These are phyloP conservation scores for Macquaria ambigua DNA, from an alignment of 2,113 vertebrate genomes.

Conservation along the genomic window DNA sequence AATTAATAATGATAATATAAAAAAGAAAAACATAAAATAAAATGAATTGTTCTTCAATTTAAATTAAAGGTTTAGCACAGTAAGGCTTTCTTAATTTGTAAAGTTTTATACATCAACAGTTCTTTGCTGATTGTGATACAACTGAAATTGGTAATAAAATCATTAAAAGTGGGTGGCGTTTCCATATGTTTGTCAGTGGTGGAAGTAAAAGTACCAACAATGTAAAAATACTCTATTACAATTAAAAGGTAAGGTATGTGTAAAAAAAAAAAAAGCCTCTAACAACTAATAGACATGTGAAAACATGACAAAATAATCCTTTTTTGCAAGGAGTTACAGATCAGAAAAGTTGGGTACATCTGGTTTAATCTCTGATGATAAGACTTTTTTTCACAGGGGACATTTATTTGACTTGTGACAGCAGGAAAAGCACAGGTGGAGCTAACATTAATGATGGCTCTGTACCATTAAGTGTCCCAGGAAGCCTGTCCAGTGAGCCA, in stretches of 20 bases:
- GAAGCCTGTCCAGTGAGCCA: background rate
- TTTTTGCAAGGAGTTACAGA: no score
- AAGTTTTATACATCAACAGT: background rate
- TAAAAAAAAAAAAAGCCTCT: background rate
- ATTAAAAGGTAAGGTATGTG: background rate
- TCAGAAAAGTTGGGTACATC: background rate
- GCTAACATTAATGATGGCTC: background rate
- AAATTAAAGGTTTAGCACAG: no score
- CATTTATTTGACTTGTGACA: background rate
- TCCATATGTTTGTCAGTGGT: background rate
- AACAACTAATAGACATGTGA: background rate
- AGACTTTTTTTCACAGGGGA: no score
- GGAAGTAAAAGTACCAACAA: background rate
- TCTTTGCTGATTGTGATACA: no score
- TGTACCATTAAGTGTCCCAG: background rate
- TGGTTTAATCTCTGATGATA: background rate
- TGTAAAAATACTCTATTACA: background rate
- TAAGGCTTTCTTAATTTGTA: no score
- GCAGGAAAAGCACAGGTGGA: background rate
- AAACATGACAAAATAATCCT: no score
- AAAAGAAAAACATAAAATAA: background rate
- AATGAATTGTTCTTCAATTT: background rate
- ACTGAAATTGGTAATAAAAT: no score
- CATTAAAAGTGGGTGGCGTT: background rate
- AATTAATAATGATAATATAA: background rate